Conservation (phyloP, 2,888 invertebrate genomes). For the Caenorhabditis imperialis region DNA sequence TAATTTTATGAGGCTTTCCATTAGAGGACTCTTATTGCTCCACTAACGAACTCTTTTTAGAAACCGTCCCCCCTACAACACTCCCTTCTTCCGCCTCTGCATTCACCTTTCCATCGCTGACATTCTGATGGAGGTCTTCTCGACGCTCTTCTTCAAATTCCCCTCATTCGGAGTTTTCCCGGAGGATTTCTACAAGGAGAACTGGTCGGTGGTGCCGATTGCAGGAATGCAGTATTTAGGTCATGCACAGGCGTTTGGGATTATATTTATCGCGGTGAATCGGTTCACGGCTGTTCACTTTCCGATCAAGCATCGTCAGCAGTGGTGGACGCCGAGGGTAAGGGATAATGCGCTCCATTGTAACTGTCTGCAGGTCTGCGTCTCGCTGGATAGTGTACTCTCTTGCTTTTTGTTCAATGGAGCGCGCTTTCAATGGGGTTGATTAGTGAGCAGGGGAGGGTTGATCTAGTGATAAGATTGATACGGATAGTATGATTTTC, state of each 20-base stretch:
- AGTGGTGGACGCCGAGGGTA: conserved; percentile 63
- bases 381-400: background rate
- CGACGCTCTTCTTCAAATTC: conserved; percentile 67
- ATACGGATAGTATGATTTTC: no score
- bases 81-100: conserved; percentile 68
- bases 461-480: no score
- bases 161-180: conserved; percentile 66
- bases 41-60: conserved; percentile 48
- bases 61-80: conserved; percentile 58
- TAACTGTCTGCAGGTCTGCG: background rate
- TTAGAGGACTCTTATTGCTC: no score
- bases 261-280: conserved; percentile 68
- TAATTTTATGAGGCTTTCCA: no score
- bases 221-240: conserved; percentile 67
- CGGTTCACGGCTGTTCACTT: conserved; percentile 68
- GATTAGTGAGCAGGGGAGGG: no score
- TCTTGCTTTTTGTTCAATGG: background rate
- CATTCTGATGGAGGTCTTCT: conserved; percentile 66
- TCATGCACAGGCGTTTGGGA: conserved; percentile 69
- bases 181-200: conserved; percentile 57
- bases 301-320: conserved; percentile 65
- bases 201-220: conserved; percentile 63
- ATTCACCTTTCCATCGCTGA: conserved; percentile 68
- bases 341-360: background rate
- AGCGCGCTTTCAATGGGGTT: no score